Evolutionary conservation across 2,888 invertebrate species (phyloP).

Genomic region (Polietes domitor): DNA sequence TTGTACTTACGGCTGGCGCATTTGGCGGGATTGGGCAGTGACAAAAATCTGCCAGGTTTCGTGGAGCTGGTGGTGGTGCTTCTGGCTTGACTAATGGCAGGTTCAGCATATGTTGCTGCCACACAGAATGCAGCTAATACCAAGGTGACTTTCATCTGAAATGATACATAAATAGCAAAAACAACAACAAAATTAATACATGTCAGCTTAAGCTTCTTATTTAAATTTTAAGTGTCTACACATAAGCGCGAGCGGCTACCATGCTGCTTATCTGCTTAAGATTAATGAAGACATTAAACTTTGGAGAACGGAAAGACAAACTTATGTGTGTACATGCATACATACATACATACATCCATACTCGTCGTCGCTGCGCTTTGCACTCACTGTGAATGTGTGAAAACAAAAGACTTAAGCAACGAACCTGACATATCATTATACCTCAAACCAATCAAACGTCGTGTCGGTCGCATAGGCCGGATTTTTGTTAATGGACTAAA

Average conservation of each 20-base stretch:
- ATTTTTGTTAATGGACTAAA: conserved; percentile 48
- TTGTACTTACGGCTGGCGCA: conserved; percentile 90
- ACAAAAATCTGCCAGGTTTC: conserved; percentile 91
- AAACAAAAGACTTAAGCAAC: conserved; percentile 56
- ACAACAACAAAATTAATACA: neutral
- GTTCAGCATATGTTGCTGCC: conserved; percentile 84
- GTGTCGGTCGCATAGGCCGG: conserved; percentile 57
- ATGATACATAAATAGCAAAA: conserved; percentile 65
- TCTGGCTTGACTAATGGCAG: conserved; percentile 83
- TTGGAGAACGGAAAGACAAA: neutral
- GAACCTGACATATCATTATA: conserved; percentile 41
- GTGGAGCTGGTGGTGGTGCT: conserved; percentile 84
- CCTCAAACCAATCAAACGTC: too few relatives aligned
- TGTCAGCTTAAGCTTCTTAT: too few relatives aligned
- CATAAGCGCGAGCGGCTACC: neutral
- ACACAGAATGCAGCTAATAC: conserved; percentile 83
- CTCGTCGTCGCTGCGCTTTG: neutral
- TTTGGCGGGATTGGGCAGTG: conserved; percentile 90
- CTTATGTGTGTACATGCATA: neutral
- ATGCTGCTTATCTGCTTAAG: neutral
- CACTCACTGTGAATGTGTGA: neutral
- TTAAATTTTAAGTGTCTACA: neutral
- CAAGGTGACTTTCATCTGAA: conserved; percentile 88
- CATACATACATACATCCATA: neutral
- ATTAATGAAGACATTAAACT: conserved; percentile 1